Base-by-base conservation (phyloP, 2,113 vertebrate species). In the Antigone vipio region DNA sequence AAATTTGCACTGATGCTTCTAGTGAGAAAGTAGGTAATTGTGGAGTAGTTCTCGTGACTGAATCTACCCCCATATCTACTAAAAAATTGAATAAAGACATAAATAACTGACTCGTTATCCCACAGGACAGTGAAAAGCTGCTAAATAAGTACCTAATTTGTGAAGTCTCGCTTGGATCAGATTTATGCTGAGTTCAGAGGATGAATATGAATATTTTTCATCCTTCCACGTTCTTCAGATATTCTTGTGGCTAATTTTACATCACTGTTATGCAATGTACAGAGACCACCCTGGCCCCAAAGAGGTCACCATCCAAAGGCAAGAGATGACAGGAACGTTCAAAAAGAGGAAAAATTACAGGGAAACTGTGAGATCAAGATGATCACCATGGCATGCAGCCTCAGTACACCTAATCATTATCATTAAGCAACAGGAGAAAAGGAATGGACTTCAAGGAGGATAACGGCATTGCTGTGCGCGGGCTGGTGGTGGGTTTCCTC, bases 301-400 rank as follows among this genome's bases (percentile, higher is more conserved):
- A 32, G 34, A 62, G 13, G 14, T 58, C 82, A 62, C 27, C 62
- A 49, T 47, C 35, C 49, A 60, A 85, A 80, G 23, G 15, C n/a
- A 47, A 66, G 29, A 42, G 26, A 30, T 50, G 38, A 71, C 29
- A 91, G 66, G 30, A 91, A 64, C 16, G 13, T 40, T 44, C 34
- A 94, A 47, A 55, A 81, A 85, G 47, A 52, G 40, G 52, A 72
- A 68, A 76, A 94, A 49, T 38, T 49, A 68, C 49, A 68, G 11
- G 27, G 40, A 68, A 87, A 78, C 2, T 1, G 16, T 12, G 30
- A 86, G 42, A 75, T 72, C 52, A 72, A 72, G 62, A 35, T 26
- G 47, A 78, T 35, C 56, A 30, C 56, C 0, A 3, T 7, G 11
- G 45, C 73, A 78, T 0, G 0, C 69, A 66, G 40, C n/a, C 52